A percentile compares a stretch with the other conserved stretches of the same genome.
phyloP scores from a whole-genome alignment of 2,113 vertebrate genomes.

The Hylia prasina region DNA sequence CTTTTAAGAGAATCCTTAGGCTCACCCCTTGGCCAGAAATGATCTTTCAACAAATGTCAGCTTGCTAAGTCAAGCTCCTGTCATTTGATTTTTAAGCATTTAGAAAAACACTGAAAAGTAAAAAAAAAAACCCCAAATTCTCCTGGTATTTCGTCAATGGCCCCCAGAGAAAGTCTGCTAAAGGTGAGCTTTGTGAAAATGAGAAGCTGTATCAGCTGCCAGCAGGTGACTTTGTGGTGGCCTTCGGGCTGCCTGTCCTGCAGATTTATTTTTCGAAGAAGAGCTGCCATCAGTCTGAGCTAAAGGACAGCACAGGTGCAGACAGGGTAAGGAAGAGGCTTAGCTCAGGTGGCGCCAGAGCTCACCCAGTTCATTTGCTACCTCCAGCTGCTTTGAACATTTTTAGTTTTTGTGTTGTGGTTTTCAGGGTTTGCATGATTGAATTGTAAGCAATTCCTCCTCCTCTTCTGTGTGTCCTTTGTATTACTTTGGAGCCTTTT shows the following conservation, averaged over 20 bases:
- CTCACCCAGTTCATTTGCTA: not conserved
- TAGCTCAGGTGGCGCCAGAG: not conserved
- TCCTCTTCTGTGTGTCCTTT: not conserved
- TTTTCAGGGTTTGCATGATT: constrained; percentile 1
- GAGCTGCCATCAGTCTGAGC: not conserved
- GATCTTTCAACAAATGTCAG: not conserved
- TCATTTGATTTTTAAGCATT: not conserved
- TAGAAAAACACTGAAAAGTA: not conserved
- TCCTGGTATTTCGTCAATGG: not conserved
- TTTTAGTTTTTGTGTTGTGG: not conserved
- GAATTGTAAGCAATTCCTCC: not conserved
- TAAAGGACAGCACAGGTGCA: not conserved
- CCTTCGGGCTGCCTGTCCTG: not conserved
- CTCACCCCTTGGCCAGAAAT: not conserved
- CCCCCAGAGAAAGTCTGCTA: not conserved
- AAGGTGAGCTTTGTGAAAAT: not conserved
- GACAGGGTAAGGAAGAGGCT: not conserved
- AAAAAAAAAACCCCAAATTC: not conserved
- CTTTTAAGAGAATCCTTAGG: not conserved
- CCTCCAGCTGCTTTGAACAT: not conserved
- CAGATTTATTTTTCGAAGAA: not conserved
- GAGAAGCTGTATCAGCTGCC: not conserved
- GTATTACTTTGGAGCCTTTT: not conserved
- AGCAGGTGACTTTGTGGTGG: not conserved
- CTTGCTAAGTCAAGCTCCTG: not conserved